phyloP scores from a whole-genome alignment of 1,140 invertebrate genomes.

The Megalopta genalis region DNA sequence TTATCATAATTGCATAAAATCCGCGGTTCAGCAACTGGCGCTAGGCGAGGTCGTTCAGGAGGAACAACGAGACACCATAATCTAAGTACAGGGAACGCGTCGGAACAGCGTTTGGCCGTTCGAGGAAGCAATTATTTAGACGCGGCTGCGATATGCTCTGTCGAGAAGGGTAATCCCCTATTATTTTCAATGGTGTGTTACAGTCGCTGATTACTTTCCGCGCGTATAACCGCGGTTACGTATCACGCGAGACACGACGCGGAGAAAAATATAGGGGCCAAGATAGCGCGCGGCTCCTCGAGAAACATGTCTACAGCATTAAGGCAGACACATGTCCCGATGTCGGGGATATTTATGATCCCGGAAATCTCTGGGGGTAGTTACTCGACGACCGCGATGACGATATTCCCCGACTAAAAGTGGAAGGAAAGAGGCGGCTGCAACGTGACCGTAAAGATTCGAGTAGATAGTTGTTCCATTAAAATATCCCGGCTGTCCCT shows the following conservation, averaged over 20 bases:
- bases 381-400: background rate
- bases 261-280: background rate
- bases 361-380: constrained; percentile 6
- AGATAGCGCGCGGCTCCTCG: background rate
- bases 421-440: background rate
- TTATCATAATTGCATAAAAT: no score
- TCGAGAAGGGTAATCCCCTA: background rate
- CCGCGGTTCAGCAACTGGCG: no score
- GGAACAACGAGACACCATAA: no score
- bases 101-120: no score
- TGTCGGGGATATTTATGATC: constrained; percentile 35
- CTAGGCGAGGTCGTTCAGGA: no score
- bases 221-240: background rate
- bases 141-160: background rate
- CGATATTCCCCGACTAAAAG: constrained; percentile 20
- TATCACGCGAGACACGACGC: background rate
- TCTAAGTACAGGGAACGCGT: no score
- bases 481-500: no score
- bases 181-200: background rate
- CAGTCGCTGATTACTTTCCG: background rate
- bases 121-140: background rate
- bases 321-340: constrained; percentile 18
- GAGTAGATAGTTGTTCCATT: no score
- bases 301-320: constrained; percentile 13
- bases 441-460: no score